Percentiles rank a stretch among this genome's conserved stretches.
phyloP scores from a whole-genome alignment of 2,888 invertebrate genomes.

The Pheosia gnoma region DNA sequence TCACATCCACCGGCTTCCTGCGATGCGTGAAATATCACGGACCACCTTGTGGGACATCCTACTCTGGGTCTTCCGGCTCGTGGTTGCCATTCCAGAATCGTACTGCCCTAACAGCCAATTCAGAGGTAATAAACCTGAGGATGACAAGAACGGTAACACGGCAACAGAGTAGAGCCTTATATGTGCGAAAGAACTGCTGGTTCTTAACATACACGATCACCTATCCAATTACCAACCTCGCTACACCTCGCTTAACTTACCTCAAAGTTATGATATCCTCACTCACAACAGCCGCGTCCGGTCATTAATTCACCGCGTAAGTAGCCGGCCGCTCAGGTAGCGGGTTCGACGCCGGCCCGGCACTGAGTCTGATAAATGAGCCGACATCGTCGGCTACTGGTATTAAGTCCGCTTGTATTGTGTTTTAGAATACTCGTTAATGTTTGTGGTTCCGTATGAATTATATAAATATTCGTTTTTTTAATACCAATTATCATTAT shows the following conservation, averaged over 20 bases:
- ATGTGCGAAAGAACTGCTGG: too few relatives aligned
- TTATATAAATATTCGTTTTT: not conserved
- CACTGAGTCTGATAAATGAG: conserved; percentile 52
- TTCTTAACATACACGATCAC: conserved; percentile 14
- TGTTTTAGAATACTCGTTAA: conserved; percentile 8
- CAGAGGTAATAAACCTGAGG: too few relatives aligned
- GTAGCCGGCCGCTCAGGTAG: conserved; percentile 49
- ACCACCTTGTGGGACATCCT: too few relatives aligned
- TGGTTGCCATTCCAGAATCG: too few relatives aligned
- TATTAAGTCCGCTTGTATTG: conserved; percentile 30
- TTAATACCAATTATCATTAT: not conserved
- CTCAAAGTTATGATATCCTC: conserved; percentile 24
- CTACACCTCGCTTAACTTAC: conserved; percentile 34
- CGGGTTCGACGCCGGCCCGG: conserved; percentile 40
- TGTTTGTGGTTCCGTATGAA: conserved; percentile 31
- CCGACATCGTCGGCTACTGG: conserved; percentile 51
- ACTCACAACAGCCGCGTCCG: conserved; percentile 15
- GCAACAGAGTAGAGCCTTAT: too few relatives aligned
- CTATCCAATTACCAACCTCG: conserved; percentile 37
- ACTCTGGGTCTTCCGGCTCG: too few relatives aligned
- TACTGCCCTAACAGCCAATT: too few relatives aligned
- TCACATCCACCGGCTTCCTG: too few relatives aligned
- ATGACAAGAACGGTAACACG: too few relatives aligned
- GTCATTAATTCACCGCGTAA: conserved; percentile 44
- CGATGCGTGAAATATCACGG: too few relatives aligned